Percentiles rank a stretch among this genome's conserved stretches.
Evolutionary conservation across 2,113 vertebrate genomes (phyloP).

Genomic region (Gorsachius goisagi): DNA sequence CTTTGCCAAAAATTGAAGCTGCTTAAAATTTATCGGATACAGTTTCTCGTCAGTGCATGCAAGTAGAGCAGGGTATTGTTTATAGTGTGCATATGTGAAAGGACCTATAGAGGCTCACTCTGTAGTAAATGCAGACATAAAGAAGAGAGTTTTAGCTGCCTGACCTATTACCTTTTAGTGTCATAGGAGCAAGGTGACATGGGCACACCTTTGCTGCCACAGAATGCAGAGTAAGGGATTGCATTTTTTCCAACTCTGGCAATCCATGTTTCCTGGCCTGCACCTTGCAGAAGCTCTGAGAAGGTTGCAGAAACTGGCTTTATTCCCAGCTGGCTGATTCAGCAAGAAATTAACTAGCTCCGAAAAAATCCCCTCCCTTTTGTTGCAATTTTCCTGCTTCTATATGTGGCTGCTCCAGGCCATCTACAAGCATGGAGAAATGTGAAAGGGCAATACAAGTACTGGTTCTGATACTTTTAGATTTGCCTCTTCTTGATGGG

Average conservation of each 20-base stretch:
- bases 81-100: not conserved
- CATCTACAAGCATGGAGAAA: not conserved
- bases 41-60: not conserved
- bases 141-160: not conserved
- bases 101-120: not conserved
- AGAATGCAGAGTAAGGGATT: not conserved
- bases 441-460: not conserved
- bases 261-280: not conserved
- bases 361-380: not conserved
- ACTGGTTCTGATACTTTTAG: not conserved
- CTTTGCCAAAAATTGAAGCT: constrained; percentile 30
- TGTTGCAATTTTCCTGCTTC: not conserved
- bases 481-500: not conserved
- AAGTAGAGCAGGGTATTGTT: not conserved
- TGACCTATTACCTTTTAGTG: not conserved
- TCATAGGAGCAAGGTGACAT: not conserved
- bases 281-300: constrained; percentile 20
- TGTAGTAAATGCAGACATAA: not conserved
- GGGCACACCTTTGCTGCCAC: not conserved
- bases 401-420: not conserved
- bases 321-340: constrained; percentile 21
- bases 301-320: constrained; percentile 1
- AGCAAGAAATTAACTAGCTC: not conserved
- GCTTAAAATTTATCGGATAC: not conserved
- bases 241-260: not conserved